Evolutionary conservation across 2,797 vertebrate genomes (phyloP).

Genomic region (Anisognathus igniventris): DNA sequence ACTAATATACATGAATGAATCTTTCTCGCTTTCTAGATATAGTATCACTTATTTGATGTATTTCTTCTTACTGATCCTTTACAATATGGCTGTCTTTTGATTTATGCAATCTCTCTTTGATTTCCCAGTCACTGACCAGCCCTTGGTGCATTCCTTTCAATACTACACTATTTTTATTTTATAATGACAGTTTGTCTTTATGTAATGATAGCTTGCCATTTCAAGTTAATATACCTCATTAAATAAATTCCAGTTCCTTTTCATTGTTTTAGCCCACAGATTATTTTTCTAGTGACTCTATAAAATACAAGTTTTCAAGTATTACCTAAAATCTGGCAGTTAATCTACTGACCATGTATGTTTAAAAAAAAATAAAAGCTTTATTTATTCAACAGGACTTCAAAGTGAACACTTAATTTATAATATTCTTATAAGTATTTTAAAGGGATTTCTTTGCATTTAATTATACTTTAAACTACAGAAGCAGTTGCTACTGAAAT

Average conservation of each 20-base stretch:
- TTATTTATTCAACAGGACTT: not conserved
- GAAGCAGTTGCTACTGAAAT: not conserved
- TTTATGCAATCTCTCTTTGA: not conserved
- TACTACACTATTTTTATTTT: not conserved
- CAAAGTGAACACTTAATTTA: not conserved
- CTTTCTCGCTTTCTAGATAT: not conserved
- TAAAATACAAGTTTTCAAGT: not conserved
- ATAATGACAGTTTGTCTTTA: not conserved
- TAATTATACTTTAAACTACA: not conserved
- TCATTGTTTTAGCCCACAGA: not conserved
- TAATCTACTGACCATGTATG: not conserved
- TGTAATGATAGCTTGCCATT: fast-evolving
- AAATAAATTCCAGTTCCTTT: not conserved
- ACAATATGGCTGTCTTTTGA: not conserved
- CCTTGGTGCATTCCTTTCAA: not conserved
- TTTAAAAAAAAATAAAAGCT: not conserved
- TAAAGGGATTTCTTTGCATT: not conserved
- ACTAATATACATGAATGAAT: not conserved
- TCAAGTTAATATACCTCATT: not conserved
- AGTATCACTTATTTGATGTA: not conserved
- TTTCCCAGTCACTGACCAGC: not conserved
- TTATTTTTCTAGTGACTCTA: not conserved
- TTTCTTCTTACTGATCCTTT: not conserved
- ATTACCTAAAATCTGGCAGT: not conserved
- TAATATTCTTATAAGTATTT: not conserved